phyloP scores from a whole-genome alignment of 1,140 invertebrate genomes.

The Zaprionus ghesquierei region DNA sequence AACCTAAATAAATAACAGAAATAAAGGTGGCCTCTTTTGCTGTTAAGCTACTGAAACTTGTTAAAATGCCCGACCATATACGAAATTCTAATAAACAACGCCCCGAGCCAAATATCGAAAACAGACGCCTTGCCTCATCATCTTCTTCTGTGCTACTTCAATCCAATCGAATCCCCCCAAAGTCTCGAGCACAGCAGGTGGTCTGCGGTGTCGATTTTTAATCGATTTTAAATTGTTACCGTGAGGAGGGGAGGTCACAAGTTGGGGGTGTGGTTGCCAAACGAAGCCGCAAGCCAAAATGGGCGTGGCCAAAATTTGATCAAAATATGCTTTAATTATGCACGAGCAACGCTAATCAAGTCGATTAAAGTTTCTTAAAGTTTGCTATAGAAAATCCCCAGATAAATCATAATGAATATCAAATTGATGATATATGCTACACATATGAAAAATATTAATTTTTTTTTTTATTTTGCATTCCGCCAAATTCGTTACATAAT shows the following conservation, averaged over 20 bases:
- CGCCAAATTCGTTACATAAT: background rate
- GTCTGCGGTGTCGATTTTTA: constrained; percentile 63
- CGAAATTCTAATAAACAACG: constrained; percentile 72
- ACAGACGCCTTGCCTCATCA: constrained; percentile 2
- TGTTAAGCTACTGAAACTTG: constrained; percentile 64
- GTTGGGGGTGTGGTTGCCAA: constrained; percentile 27
- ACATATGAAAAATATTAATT: background rate
- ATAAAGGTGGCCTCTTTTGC: constrained; percentile 21
- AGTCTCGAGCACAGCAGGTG: constrained; percentile 50
- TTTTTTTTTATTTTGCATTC: background rate
- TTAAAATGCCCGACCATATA: constrained; percentile 59
- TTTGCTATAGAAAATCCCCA: background rate
- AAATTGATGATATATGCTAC: background rate
- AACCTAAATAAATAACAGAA: constrained; percentile 3
- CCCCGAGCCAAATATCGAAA: constrained; percentile 41
- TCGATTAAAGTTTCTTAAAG: background rate
- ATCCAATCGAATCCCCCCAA: background rate
- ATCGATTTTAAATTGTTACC: constrained; percentile 72
- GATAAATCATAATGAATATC: background rate
- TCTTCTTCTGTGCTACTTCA: background rate
- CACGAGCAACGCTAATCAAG: background rate
- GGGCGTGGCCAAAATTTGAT: constrained; percentile 21
- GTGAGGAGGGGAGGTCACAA: background rate
- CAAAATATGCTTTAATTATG: constrained; percentile 17
- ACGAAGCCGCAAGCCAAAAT: constrained; percentile 11